phyloP scores from a whole-genome alignment of 2,888 invertebrate species.

The Torymus texanus region DNA sequence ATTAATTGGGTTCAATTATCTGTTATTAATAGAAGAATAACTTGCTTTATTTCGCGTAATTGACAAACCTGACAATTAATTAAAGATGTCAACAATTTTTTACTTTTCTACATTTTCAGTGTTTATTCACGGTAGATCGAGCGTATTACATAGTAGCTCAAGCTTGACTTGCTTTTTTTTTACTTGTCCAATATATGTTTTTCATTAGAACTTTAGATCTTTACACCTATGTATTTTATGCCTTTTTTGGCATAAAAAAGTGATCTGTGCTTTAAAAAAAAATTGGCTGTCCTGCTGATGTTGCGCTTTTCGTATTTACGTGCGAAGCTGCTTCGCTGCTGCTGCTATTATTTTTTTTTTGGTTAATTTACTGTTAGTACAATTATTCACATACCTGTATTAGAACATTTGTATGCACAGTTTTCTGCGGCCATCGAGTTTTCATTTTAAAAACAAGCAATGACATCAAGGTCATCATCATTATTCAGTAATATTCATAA shows the following conservation, averaged over 20 bases:
- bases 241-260: not conserved
- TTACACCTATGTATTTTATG: not conserved
- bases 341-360: conserved; percentile 30
- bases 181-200: not conserved
- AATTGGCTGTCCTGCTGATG: conserved; percentile 40
- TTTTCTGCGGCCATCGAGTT: too few relatives aligned
- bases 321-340: conserved; percentile 60
- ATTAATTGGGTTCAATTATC: not conserved
- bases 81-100: conserved; percentile 20
- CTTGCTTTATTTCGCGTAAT: not conserved
- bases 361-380: conserved; percentile 6
- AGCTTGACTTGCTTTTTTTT: conserved; percentile 20
- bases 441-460: too few relatives aligned
- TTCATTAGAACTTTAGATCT: not conserved
- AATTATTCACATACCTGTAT: conserved; percentile 15
- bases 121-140: not conserved
- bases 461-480: too few relatives aligned
- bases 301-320: conserved; percentile 50
- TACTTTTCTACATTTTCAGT: conserved; percentile 10
- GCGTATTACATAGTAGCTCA: conserved; percentile 18
- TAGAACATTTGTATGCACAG: not conserved
- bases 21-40: not conserved
- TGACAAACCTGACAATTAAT: not conserved
- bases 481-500: too few relatives aligned
- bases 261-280: conserved; percentile 17